Percentiles rank a stretch among this genome's conserved stretches.
phyloP scores from a whole-genome alignment of 1,140 invertebrate species.

The Cyclargus thomasi region DNA sequence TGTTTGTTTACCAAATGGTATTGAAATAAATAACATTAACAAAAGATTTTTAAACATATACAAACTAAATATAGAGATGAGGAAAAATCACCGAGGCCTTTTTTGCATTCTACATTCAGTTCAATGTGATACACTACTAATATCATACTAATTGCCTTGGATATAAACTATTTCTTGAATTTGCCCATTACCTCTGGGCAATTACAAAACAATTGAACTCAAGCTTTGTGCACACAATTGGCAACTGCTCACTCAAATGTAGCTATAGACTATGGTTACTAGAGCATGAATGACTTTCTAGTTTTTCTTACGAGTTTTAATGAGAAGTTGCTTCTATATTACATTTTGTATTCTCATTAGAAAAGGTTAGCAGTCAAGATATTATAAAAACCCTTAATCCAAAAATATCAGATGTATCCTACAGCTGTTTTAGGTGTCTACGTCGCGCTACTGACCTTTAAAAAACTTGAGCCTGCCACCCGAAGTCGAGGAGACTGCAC shows the following conservation, averaged over 20 bases:
- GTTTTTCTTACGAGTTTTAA: conserved; percentile 41
- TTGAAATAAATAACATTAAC: too few relatives aligned
- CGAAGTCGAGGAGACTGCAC: conserved; percentile 48
- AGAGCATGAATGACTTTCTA: conserved; percentile 75
- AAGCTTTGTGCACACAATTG: conserved; percentile 60
- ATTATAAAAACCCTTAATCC: neutral
- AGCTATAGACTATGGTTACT: conserved; percentile 64
- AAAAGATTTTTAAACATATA: neutral
- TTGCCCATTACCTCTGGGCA: conserved; percentile 27
- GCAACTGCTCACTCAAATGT: conserved; percentile 57
- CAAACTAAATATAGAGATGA: neutral
- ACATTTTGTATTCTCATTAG: conserved; percentile 1
- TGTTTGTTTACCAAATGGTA: too few relatives aligned
- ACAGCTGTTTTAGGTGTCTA: neutral
- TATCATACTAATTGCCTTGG: too few relatives aligned
- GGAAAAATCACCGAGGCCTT: neutral
- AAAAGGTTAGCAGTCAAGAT: neutral
- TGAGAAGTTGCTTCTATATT: conserved; percentile 10
- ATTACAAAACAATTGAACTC: conserved; percentile 62
- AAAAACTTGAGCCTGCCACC: conserved; percentile 79
- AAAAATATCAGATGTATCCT: neutral
- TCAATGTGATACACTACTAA: too few relatives aligned
- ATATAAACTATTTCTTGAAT: neutral
- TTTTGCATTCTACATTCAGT: neutral
- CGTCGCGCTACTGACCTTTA: conserved; percentile 69